phyloP scores from a whole-genome alignment of 1,140 invertebrate species.

The Drosophila virilis region DNA sequence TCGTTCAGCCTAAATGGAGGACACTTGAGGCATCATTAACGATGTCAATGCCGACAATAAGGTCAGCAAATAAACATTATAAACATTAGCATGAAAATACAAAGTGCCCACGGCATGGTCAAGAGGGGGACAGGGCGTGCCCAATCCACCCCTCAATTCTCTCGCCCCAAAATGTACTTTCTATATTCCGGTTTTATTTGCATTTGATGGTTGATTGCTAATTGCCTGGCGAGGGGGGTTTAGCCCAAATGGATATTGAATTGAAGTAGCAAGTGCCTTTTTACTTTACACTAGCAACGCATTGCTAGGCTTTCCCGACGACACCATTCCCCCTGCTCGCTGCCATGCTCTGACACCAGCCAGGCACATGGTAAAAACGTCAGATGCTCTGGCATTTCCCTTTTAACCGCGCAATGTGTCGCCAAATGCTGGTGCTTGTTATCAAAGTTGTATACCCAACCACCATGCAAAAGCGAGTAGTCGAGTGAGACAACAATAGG shows the following conservation, averaged over 20 bases:
- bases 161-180: background rate
- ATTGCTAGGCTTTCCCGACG: conserved; percentile 51
- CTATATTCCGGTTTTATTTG: conserved; percentile 33
- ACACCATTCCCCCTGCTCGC: no score
- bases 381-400: conserved; percentile 1
- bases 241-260: conserved; percentile 9
- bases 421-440: conserved; percentile 12
- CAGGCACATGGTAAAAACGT: background rate
- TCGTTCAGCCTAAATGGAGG: conserved; percentile 64
- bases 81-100: conserved; percentile 33
- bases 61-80: conserved; percentile 53
- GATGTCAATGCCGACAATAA: conserved; percentile 74
- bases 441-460: conserved; percentile 34
- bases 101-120: conserved; percentile 32
- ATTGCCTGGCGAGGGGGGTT: conserved; percentile 15
- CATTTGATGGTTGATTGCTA: conserved; percentile 49
- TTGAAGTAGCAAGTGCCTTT: conserved; percentile 27
- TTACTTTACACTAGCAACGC: conserved; percentile 34
- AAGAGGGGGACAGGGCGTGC: conserved; percentile 13
- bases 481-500: conserved; percentile 40
- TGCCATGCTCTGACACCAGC: no score
- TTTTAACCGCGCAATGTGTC: background rate
- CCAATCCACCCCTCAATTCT: conserved; percentile 5
- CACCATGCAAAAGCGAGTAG: conserved; percentile 32
- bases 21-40: conserved; percentile 77